phyloP scores from a whole-genome alignment of 2,797 vertebrate genomes.

The Loriculus beryllinus region DNA sequence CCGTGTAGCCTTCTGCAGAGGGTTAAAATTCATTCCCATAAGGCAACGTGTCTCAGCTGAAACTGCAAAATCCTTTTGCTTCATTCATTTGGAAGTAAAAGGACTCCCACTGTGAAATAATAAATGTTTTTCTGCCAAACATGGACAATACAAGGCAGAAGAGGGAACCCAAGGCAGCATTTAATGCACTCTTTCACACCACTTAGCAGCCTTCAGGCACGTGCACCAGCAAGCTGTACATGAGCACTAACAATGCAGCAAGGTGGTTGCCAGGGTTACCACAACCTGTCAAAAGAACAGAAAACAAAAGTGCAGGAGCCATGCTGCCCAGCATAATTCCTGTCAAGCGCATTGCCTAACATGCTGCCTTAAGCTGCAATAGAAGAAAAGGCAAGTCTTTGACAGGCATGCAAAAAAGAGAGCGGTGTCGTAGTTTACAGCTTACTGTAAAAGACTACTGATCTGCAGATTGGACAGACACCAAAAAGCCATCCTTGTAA shows the following conservation, averaged over 20 bases:
- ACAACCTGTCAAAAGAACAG: neutral
- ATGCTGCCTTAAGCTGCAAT: rapidly evolving
- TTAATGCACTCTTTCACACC: neutral
- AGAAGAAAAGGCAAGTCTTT: neutral
- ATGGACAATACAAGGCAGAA: neutral
- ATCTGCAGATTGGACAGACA: neutral
- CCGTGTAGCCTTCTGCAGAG: neutral
- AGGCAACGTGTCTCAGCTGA: neutral
- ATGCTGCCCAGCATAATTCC: neutral
- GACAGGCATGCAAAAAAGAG: neutral
- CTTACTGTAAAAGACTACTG: neutral
- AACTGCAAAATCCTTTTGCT: neutral
- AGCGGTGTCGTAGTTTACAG: rapidly evolving
- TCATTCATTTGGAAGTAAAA: neutral
- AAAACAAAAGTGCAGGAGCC: neutral
- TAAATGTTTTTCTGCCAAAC: neutral
- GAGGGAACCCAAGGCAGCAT: neutral
- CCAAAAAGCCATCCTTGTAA: neutral
- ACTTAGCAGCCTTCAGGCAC: neutral
- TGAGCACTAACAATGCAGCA: neutral
- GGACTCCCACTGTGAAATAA: neutral
- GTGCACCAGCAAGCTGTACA: neutral
- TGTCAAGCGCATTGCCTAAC: neutral
- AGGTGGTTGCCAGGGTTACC: slow-evolving; percentile 37
- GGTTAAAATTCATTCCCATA: neutral